phyloP scores from a whole-genome alignment of 2,888 invertebrate genomes.

The Lordiphosa fenestrarum region DNA sequence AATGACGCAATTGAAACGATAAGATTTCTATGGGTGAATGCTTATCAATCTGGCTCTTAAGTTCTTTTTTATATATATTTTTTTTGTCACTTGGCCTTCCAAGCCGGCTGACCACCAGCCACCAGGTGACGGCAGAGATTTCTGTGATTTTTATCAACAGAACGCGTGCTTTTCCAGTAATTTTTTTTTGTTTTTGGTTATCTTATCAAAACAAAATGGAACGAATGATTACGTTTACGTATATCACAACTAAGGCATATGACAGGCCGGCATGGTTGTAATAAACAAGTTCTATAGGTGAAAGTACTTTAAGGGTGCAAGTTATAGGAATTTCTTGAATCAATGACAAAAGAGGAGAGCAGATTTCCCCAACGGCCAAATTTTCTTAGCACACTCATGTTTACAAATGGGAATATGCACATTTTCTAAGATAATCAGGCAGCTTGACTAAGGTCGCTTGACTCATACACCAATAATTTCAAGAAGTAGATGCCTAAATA shows the following conservation, averaged over 20 bases:
- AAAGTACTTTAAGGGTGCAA: too few relatives aligned
- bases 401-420: too few relatives aligned
- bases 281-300: neutral
- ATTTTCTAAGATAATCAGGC: too few relatives aligned
- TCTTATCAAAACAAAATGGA: conserved; percentile 41
- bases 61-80: conserved; percentile 4
- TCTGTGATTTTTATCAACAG: conserved; percentile 44
- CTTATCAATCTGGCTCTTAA: conserved; percentile 46
- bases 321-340: too few relatives aligned
- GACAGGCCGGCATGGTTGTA: neutral
- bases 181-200: conserved; percentile 20
- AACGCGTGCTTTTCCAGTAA: conserved; percentile 23
- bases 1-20: conserved; percentile 55
- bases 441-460: too few relatives aligned
- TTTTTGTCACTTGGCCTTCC: conserved; percentile 19
- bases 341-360: too few relatives aligned
- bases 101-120: conserved; percentile 39
- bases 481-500: too few relatives aligned
- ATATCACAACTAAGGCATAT: conserved; percentile 19
- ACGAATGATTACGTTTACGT: conserved; percentile 20
- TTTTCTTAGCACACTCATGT: too few relatives aligned
- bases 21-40: conserved; percentile 35
- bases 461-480: too few relatives aligned
- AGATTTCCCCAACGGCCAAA: too few relatives aligned
- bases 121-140: conserved; percentile 45